Percentiles rank a stretch among this genome's conserved stretches.
phyloP scores from a whole-genome alignment of 2,888 invertebrate genomes.

The Asteroscopus sphinx region DNA sequence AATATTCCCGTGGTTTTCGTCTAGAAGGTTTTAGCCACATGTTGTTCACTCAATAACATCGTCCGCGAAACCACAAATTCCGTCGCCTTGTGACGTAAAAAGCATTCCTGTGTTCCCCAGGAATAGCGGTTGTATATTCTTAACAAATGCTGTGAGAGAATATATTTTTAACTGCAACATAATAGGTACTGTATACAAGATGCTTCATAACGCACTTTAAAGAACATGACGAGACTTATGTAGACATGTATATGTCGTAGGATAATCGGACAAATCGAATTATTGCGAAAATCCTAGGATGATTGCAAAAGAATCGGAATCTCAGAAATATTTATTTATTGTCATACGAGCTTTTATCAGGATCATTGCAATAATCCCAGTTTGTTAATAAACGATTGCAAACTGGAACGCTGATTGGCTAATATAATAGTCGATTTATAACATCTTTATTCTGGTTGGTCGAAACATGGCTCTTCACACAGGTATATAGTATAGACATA shows the following conservation, averaged over 20 bases:
- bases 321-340: too few relatives aligned
- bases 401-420: too few relatives aligned
- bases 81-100: slow-evolving; percentile 36
- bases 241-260: background rate
- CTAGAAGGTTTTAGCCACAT: slow-evolving; percentile 18
- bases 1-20: slow-evolving; percentile 13
- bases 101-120: slow-evolving; percentile 50
- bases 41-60: slow-evolving; percentile 35
- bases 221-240: background rate
- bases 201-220: slow-evolving; percentile 9
- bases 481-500: too few relatives aligned
- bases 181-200: background rate
- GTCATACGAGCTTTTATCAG: too few relatives aligned
- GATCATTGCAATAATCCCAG: too few relatives aligned
- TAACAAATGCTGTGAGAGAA: slow-evolving; percentile 18
- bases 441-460: too few relatives aligned
- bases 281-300: too few relatives aligned
- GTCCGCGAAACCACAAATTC: slow-evolving; percentile 46
- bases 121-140: slow-evolving; percentile 44
- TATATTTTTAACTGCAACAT: slow-evolving; percentile 21
- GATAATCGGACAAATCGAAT: too few relatives aligned
- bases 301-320: too few relatives aligned
- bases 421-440: too few relatives aligned
- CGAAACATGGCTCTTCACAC: too few relatives aligned
- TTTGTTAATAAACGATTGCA: too few relatives aligned